Evolutionary conservation across 2,797 vertebrate species (phyloP), one percentile per base, ranked within the genome.

Genomic region (Apogon hyalosoma): DNA sequence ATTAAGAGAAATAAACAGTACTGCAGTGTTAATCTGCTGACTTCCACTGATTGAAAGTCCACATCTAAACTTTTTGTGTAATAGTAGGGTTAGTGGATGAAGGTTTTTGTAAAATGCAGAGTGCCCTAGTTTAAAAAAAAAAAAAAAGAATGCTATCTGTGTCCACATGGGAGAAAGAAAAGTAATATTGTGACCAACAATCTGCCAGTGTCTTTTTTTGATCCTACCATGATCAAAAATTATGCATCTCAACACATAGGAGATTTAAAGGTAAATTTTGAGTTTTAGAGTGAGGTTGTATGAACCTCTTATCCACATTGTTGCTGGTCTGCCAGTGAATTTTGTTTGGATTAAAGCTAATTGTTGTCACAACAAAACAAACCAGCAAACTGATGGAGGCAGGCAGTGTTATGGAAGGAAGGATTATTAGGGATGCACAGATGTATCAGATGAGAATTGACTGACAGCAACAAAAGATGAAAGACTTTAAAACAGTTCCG

Each of bases 141-240:
- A 36, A 36, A 8, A 2, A 36, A 36, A 1, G 1, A 36, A 36
- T 31, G 2, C 28, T 31, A 8, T 31, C 28, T 31, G 28, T 55
- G 46, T 52, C 10, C 4, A n/a, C 12, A 1, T 8, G 19, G 11
- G 33, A 21, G 4, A 48, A 28, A 40, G 13, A 65, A 41, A n/a
- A 10, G 67, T 62, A 55, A 18, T 69, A 24, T 13, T 31, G 46
- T 53, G 11, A 5, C 28, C 21, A 21, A 16, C 36, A 49, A 21
- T 39, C 19, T 24, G 40, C 6, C 13, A 1, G 1, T 19, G n/a
- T 42, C 10, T 21, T 49, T 65, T 61, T 46, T 6, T 41, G 0
- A 13, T 60, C 19, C 11, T 31, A 10, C 40, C 7, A 4, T 18
- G 28, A 42, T 48, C 8, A 14, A 7, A 54, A 9, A 7, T 59